Base-by-base conservation (phyloP, 2,797 vertebrate species). In the Pseudochromis fuscus region DNA sequence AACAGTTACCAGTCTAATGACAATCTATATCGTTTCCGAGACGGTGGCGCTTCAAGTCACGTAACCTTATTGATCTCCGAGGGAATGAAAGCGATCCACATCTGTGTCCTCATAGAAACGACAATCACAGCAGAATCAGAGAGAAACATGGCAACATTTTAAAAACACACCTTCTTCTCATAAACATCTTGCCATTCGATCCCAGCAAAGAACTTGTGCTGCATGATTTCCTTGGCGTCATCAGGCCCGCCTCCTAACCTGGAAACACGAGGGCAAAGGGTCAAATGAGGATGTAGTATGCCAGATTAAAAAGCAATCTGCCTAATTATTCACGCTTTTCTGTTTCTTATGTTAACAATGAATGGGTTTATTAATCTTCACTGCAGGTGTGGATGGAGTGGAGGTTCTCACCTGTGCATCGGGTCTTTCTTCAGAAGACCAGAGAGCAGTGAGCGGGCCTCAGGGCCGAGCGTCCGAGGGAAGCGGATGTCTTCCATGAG, bases 161-260 rank as follows among this genome's bases (percentile, higher is more conserved):
- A 77, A 48, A 37, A 28, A 90, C 84, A n/a, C 77, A 98, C 97
- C 96, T 98, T 99, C 91, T 98, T 99, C 87, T 98, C 96, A 0
- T 99, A 99, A 72, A 99, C 98, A 7, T 98, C 96, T 90, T 97
- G 95, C 98, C 97, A 99, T 90, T 94, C 95, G 31, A 99, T 96
- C 86, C 95, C 94, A 75, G 95, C 92, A 23, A 99, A 99, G 92
- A 99, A 99, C 82, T 96, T 96, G 92, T 98, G 97, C 90, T 96
- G 96, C 98, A 98, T 99, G 84, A 99, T 97, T 91, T 98, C 98
- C 93, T 99, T 99, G 52, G 98, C 98, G 5, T 99, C 97, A 55
- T 97, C 96, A 0, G 95, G 89, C 55, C 98, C 97, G 0, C 97
- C 97, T 3, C 97, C 97, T 89, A 99, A 97, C 95, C 97, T 99